Evolutionary conservation across 2,113 vertebrate species (phyloP).

Genomic region (Recurvirostra avosetta): DNA sequence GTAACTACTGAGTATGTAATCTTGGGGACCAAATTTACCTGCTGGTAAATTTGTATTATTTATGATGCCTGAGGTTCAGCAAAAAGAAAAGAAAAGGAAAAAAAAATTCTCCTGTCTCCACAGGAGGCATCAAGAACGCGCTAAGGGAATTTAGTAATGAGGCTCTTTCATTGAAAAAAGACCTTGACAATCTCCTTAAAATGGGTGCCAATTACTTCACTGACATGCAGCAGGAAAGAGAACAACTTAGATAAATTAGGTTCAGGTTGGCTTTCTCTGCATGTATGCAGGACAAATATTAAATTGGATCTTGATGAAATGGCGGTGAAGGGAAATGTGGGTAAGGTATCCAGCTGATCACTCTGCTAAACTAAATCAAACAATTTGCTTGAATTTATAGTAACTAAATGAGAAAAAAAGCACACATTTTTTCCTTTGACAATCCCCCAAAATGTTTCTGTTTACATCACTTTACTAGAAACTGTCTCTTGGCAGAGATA

Average conservation of each 20-base stretch:
- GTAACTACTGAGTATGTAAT: not conserved
- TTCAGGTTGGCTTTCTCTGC: conserved; percentile 57
- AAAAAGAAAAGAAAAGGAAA: not conserved
- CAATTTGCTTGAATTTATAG: conserved; percentile 66
- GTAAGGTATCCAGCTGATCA: conserved; percentile 52
- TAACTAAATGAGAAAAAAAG: conserved; percentile 19
- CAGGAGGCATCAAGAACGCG: not conserved
- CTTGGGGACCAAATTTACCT: not conserved
- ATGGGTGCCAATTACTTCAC: conserved; percentile 62
- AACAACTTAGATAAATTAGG: conserved; percentile 65
- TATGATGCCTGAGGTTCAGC: not conserved
- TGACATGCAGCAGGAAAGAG: conserved; percentile 60
- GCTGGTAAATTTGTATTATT: not conserved
- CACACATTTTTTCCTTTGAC: not conserved
- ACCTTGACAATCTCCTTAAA: conserved; percentile 65
- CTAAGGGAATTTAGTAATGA: conserved; percentile 59
- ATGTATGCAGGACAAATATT: conserved; percentile 54
- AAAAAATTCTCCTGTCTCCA: conserved; percentile 22
- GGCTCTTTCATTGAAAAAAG: conserved; percentile 46
- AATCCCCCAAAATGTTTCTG: conserved; percentile 58
- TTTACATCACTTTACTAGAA: conserved; percentile 68
- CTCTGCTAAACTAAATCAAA: conserved; percentile 55
- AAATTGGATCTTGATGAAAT: conserved; percentile 65
- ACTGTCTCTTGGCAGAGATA: conserved; percentile 71
- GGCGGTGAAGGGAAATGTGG: conserved; percentile 29